Evolutionary conservation across 2,888 invertebrate species (phyloP).

Genomic region (Myathropa florea): DNA sequence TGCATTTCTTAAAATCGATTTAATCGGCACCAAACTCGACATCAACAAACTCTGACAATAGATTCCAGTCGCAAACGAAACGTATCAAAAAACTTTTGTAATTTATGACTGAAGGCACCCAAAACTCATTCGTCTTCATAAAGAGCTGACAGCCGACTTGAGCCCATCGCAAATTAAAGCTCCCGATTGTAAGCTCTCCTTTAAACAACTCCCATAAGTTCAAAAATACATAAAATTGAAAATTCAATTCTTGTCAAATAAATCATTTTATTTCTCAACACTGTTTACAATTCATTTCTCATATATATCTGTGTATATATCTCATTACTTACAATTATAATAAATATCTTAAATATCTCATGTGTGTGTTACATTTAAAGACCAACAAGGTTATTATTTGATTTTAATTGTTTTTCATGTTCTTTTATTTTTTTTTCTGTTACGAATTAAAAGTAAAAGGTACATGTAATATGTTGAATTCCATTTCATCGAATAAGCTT

Average conservation of each 20-base stretch:
- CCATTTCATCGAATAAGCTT: conserved; percentile 37
- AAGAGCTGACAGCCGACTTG: too few species aligned
- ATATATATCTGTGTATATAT: conserved; percentile 44
- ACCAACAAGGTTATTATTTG: conserved; percentile 41
- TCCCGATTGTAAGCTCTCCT: too few species aligned
- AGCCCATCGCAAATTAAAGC: too few species aligned
- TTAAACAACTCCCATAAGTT: too few species aligned
- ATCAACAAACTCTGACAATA: too few species aligned
- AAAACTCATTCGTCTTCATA: too few species aligned
- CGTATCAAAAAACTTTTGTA: too few species aligned
- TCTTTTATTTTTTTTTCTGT: not conserved
- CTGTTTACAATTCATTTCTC: conserved; percentile 58
- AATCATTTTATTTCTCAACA: conserved; percentile 66
- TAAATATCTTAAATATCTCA: conserved; percentile 57
- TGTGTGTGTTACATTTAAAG: conserved; percentile 56
- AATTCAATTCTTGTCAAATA: conserved; percentile 50
- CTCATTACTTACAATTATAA: conserved; percentile 53
- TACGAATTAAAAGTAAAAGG: conserved; percentile 28
- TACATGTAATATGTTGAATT: conserved; percentile 42
- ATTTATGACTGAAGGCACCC: too few species aligned
- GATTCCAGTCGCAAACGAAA: too few species aligned
- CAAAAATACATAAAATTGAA: not conserved
- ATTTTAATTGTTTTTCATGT: conserved; percentile 17
- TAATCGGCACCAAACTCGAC: too few species aligned
- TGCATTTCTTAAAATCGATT: too few species aligned